Percentiles rank a stretch among this genome's conserved stretches.
Conservation (phyloP, 1,140 invertebrate species). For the Rhopalosiphum padi region DNA sequence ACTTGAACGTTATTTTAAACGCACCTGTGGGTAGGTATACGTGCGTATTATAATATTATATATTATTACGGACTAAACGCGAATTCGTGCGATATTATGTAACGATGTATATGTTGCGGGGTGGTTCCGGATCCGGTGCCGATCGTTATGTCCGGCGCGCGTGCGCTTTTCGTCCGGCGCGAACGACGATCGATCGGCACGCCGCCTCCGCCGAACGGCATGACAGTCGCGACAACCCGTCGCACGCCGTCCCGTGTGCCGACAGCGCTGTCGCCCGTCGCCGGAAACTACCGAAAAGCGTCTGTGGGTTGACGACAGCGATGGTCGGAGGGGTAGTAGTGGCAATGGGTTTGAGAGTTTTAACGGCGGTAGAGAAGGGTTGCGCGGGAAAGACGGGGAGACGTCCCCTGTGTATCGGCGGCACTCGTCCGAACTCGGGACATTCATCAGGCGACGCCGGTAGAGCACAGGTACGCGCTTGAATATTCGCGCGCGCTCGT, state of each 20-base stretch:
- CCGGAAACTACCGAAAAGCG: too few relatives aligned
- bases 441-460: neutral
- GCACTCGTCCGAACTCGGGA: neutral
- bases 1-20: neutral
- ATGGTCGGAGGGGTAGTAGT: too few relatives aligned
- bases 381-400: too few relatives aligned
- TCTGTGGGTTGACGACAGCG: too few relatives aligned
- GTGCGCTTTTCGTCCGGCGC: neutral
- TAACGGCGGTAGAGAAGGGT: too few relatives aligned
- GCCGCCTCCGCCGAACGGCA: neutral
- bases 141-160: neutral
- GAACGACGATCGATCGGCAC: neutral
- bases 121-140: neutral
- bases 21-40: neutral
- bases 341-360: too few relatives aligned
- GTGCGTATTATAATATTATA: neutral
- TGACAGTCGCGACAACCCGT: too few relatives aligned
- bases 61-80: neutral
- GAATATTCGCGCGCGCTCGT: neutral
- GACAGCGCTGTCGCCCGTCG: too few relatives aligned
- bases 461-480: neutral
- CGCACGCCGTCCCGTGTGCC: too few relatives aligned
- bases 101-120: too few relatives aligned
- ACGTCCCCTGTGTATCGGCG: neutral
- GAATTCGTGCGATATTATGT: neutral